These are phyloP conservation scores for Tachycineta bicolor DNA, from an alignment of 2,113 vertebrate species.

Conservation along the genomic window DNA sequence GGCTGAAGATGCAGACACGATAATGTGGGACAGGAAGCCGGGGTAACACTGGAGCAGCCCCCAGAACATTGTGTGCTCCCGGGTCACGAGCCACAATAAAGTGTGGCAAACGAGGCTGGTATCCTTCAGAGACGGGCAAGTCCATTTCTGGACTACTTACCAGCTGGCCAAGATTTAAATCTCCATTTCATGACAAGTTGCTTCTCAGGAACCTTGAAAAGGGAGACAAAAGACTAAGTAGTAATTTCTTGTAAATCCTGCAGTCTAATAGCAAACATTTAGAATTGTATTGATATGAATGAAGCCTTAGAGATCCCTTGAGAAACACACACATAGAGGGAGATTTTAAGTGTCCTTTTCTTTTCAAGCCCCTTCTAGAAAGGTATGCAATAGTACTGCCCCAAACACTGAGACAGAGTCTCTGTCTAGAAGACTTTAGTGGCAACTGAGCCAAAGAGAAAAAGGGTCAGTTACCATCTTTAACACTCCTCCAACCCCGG, in stretches of 20 bases:
- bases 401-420: not conserved
- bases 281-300: not conserved
- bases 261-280: not conserved
- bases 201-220: conserved; percentile 83
- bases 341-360: not conserved
- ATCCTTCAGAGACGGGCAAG: not conserved
- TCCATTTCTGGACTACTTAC: conserved; percentile 71
- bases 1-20: not conserved
- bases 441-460: not conserved
- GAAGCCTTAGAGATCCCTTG: not conserved
- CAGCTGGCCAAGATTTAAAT: conserved; percentile 91
- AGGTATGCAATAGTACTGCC: not conserved
- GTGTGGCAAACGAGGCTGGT: not conserved
- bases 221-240: not conserved
- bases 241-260: not conserved
- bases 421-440: not conserved
- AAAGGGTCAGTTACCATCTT: not conserved
- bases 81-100: fast-evolving
- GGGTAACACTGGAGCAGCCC: not conserved
- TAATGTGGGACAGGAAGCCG: not conserved
- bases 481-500: not conserved
- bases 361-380: not conserved
- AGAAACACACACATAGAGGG: not conserved
- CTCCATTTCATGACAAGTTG: conserved; percentile 92
- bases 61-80: not conserved